Evolutionary conservation across 2,797 vertebrate genomes (phyloP).

Genomic region (Pantherophis vulpinus): DNA sequence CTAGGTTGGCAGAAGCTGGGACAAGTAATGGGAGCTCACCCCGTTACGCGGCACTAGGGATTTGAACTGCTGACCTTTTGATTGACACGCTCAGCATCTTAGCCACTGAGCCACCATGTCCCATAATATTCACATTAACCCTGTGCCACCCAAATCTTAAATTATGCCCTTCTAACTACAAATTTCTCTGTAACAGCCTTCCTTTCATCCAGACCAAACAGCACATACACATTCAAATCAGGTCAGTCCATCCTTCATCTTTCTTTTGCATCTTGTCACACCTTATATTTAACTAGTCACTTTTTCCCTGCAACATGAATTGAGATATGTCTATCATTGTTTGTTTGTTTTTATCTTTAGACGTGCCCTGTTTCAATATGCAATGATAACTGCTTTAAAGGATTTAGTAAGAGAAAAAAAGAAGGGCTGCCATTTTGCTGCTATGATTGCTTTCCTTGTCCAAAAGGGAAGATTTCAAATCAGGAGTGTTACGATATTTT

Average conservation of each 20-base stretch:
- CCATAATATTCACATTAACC: too few relatives aligned
- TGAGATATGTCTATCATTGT: not conserved
- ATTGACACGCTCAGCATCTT: too few relatives aligned
- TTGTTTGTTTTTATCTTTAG: not conserved
- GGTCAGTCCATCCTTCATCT: not conserved
- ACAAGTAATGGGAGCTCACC: too few relatives aligned
- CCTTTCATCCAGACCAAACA: not conserved
- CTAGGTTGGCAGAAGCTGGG: too few relatives aligned
- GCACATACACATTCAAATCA: not conserved
- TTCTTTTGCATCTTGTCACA: not conserved
- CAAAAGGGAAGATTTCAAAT: slow-evolving; percentile 9
- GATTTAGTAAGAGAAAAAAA: not conserved
- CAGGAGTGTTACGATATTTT: too few relatives aligned
- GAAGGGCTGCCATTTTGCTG: slow-evolving; percentile 1
- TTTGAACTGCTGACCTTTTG: too few relatives aligned
- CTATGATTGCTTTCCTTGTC: slow-evolving; percentile 1
- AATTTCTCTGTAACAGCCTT: not conserved
- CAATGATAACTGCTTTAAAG: not conserved
- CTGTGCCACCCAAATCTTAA: not conserved
- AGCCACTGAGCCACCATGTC: too few relatives aligned
- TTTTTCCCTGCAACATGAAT: not conserved
- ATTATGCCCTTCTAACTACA: not conserved
- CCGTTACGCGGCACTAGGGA: too few relatives aligned
- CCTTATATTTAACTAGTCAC: not conserved
- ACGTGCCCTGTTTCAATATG: not conserved